phyloP scores from a whole-genome alignment of 2,113 vertebrate species.

The Solea solea region DNA sequence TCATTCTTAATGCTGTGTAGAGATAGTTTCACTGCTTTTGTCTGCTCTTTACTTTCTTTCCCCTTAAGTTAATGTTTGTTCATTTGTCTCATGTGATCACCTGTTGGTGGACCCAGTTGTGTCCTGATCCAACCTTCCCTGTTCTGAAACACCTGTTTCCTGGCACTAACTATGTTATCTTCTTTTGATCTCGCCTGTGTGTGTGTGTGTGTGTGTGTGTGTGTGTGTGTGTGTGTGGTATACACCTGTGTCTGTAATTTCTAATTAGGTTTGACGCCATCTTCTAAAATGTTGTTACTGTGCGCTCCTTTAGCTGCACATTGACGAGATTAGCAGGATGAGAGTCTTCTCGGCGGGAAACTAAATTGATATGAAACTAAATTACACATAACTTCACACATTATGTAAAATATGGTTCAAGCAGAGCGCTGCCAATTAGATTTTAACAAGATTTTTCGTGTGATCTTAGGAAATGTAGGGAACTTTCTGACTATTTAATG shows the following conservation, averaged over 20 bases:
- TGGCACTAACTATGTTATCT: constrained; percentile 19
- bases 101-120: not conserved
- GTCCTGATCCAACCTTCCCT: not conserved
- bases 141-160: constrained; percentile 7
- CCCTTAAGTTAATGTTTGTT: not conserved
- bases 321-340: constrained; percentile 33
- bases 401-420: constrained; percentile 54
- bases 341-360: constrained; percentile 32
- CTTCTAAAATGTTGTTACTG: constrained; percentile 9
- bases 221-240: not conserved
- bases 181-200: constrained; percentile 1
- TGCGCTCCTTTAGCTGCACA: constrained; percentile 16
- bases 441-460: constrained; percentile 8
- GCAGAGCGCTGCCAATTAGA: constrained; percentile 55
- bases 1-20: no score
- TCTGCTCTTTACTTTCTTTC: no score
- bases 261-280: constrained; percentile 25
- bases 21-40: no score
- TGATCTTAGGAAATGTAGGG: not conserved
- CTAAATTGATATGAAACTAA: constrained; percentile 54
- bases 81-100: constrained; percentile 4
- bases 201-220: not conserved
- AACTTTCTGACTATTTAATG: no score
- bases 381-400: constrained; percentile 54
- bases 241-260: constrained; percentile 12